Percentiles rank a stretch among this genome's conserved stretches.
Evolutionary conservation across 2,797 vertebrate species (phyloP).

Genomic region (Rhabdophis nuchalis): DNA sequence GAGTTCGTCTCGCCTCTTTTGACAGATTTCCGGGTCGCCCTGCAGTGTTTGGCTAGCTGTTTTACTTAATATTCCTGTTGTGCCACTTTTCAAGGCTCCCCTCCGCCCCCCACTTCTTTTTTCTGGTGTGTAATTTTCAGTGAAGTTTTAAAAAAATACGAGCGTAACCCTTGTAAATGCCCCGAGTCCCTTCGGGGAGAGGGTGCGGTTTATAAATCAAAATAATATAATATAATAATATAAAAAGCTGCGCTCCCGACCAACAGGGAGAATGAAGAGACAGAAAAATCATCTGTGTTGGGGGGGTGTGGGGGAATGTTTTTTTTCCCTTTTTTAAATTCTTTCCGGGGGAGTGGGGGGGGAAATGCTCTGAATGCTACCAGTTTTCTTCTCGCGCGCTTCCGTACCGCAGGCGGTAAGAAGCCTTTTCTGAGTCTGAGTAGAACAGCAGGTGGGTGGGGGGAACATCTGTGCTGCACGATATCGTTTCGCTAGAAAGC

Average conservation of each 20-base stretch:
- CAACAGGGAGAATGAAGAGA: not conserved
- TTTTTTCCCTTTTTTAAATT: not conserved
- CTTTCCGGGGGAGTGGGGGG: no score
- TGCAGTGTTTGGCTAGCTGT: not conserved
- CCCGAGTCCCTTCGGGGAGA: no score
- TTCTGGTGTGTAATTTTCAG: not conserved
- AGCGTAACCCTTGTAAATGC: not conserved
- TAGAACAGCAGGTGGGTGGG: no score
- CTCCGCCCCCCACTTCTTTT: no score
- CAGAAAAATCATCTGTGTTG: not conserved
- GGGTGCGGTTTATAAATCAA: no score
- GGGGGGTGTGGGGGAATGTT: not conserved
- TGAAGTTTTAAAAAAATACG: not conserved
- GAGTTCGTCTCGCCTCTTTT: not conserved
- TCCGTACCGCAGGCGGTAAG: no score
- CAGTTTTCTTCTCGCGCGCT: no score
- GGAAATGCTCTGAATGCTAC: no score
- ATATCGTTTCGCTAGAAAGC: no score
- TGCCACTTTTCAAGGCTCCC: not conserved
- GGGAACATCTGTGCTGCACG: no score
- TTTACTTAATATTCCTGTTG: not conserved
- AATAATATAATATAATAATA: no score
- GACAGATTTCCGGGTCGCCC: not conserved
- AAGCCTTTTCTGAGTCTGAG: no score
- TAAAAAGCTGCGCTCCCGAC: not conserved